phyloP scores from a whole-genome alignment of 2,113 vertebrate species.

The Heliornis fulica region DNA sequence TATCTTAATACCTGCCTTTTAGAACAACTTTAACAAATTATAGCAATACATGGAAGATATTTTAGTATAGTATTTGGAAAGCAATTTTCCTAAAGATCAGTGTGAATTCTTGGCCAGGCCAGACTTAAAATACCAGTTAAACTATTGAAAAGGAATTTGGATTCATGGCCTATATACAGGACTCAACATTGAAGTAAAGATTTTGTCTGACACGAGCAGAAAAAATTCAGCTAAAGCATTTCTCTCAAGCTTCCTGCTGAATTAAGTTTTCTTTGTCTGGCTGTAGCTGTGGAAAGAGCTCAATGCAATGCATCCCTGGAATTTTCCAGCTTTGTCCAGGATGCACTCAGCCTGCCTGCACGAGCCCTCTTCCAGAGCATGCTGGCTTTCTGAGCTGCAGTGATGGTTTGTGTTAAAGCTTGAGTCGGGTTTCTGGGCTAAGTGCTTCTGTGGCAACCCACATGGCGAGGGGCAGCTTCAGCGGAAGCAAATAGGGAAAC shows the following conservation, averaged over 20 bases:
- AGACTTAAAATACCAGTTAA: background rate
- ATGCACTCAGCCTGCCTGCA: background rate
- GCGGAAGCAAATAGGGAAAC: background rate
- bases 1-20: conserved; percentile 6
- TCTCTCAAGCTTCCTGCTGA: background rate
- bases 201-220: background rate
- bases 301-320: background rate
- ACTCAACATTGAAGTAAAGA: conserved; percentile 14
- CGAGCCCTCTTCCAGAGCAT: background rate
- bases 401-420: background rate
- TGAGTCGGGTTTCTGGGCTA: background rate
- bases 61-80: background rate
- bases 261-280: background rate
- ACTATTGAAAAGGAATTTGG: background rate
- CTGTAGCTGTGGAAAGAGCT: background rate
- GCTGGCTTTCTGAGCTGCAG: background rate
- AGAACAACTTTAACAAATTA: conserved; percentile 18
- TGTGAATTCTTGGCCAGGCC: background rate
- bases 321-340: background rate
- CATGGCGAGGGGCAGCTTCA: background rate
- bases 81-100: background rate
- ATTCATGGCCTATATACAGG: background rate
- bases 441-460: background rate
- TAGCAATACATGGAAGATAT: background rate
- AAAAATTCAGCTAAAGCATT: background rate